Base-by-base conservation (phyloP, 2,888 invertebrate genomes). In the Agrypnus murinus region DNA sequence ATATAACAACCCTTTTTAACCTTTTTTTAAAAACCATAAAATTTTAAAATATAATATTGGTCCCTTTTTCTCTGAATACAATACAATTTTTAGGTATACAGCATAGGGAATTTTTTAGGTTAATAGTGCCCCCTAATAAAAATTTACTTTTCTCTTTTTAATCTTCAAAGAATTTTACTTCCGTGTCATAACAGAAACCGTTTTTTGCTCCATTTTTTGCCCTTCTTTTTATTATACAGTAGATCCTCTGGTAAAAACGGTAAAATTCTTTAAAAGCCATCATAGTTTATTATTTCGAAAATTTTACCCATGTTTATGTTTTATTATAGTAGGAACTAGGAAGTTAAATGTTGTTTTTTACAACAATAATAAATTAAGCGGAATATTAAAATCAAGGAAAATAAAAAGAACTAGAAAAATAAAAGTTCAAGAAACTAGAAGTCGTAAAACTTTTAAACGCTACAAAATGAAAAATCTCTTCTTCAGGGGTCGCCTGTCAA, bases 401-500 rank as follows among this genome's bases (percentile, higher is more conserved):
- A n/a, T n/a, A n/a, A n/a, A n/a, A n/a, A n/a, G n/a, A n/a, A 25
- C 25, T 25, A 5, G n/a, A n/a, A n/a, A 25, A 25, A 25, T 5
- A 25, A 25, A 25, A 25, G 5, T 25, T 25, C 2, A 25, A 25
- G 25, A 25, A 25, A 25, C 2, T 25, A 25, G 5, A 25, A 25
- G 3, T 25, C 25, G 25, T 25, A 25, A 32, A 46, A 64, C 62
- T 40, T 40, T 48, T 48, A 60, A 67, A 67, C 59, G 66, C 38
- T 60, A 45, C 53, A 68, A 62, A 68, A 62, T 55, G 53, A 68
- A 69, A 63, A 64, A 64, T 55, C 58, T 50, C 64, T 59, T 66
- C 7, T 45, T 25, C 2, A 25, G 59, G 65, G 63, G 65, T 65
- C 53, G 62, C 62, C 25, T 69, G 68, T 73, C 71, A 68, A 71